Base-by-base conservation (phyloP, 1,140 invertebrate species). In the Lepidurus couesii region DNA sequence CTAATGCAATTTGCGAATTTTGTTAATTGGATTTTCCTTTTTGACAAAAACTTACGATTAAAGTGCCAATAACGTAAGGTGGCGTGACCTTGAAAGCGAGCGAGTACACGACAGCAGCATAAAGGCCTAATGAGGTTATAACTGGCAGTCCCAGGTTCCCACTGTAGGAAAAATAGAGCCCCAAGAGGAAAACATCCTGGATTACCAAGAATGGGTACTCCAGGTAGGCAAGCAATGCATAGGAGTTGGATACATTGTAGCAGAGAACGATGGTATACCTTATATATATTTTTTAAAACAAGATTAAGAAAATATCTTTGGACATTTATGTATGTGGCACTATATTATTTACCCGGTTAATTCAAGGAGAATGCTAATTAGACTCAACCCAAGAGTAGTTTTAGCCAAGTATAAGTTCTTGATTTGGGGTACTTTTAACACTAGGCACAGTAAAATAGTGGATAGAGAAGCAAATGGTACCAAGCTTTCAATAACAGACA, bases 341-440 rank as follows among this genome's bases (percentile, higher is more conserved):
- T 34, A 2, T 42, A 80, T 83, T 81, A n/a, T n/a, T n/a, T n/a
- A 83, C 82, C 80, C 80, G 16, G 81, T 77, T n/a, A 82, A 78
- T 78, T 83, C 82, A 7, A 82, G 77, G 73, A 82, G 77, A 26
- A 81, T 76, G 75, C 81, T 81, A 9, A 76, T 76, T 43, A 80
- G 44, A 79, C 81, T 82, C 10, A 83, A n/a, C n/a, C 82, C 81
- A 10, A 65, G n/a, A 11, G 75, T 77, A 80, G 78, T 82, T 77
- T 80, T 80, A 6, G 76, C 77, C 42, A 75, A 78, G 8, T 78
- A 45, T 10, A 83, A 73, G 7, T 76, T 78, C 16, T 77, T 44
- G 9, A 83, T 81, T 73, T 83, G 82, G 24, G 82, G 82, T 7
- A 83, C 26, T 74, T 83, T 83, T 11, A 81, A 81, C 1, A 83